Base-by-base conservation (phyloP, 2,113 vertebrate genomes). In the Toxostoma redivivum region DNA sequence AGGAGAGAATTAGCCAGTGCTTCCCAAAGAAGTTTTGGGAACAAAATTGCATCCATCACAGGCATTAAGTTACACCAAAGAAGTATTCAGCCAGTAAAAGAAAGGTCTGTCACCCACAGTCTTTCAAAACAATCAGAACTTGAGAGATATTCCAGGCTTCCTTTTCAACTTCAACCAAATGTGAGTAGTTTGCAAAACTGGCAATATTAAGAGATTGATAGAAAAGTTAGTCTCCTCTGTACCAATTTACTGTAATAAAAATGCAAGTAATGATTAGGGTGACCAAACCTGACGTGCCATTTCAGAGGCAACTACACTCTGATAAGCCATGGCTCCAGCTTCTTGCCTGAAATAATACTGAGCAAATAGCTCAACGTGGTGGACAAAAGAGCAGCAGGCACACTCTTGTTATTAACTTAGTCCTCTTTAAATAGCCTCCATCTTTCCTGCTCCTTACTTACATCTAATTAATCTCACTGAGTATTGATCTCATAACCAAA, bases 401-500 rank as follows among this genome's bases (percentile, higher is more conserved):
- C 17, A 31, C 51, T 62, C 80, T 42, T 35, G 7, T 38, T 81
- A 71, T 81, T 64, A 94, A 93, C 53, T 64, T 40, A 60, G 7
- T 67, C 74, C 61, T 87, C 65, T 76, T 71, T 44, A 87, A 87
- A 76, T 28, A 95, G 66, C 45, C 66, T 88, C 79, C 62, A 65
- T 76, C 72, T 95, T 93, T 48, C 37, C 61, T 82, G 21, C 7
- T 78, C 50, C 61, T 83, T 84, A 54, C 57, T 86, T 89, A 56
- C 72, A 80, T 57, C 80, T 73, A 74, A 83, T 94, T 94, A 74
- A 95, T 78, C 87, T 94, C 76, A 76, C 50, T 40, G 70, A 64
- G 71, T 56, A 92, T 56, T 72, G 81, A 86, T 93, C 74, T 92
- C 85, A 53, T 48, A 70, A 90, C 40, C 72, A 95, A 90, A 93